Base-by-base conservation (phyloP, 1,140 invertebrate genomes). In the Anastatus disparis region DNA sequence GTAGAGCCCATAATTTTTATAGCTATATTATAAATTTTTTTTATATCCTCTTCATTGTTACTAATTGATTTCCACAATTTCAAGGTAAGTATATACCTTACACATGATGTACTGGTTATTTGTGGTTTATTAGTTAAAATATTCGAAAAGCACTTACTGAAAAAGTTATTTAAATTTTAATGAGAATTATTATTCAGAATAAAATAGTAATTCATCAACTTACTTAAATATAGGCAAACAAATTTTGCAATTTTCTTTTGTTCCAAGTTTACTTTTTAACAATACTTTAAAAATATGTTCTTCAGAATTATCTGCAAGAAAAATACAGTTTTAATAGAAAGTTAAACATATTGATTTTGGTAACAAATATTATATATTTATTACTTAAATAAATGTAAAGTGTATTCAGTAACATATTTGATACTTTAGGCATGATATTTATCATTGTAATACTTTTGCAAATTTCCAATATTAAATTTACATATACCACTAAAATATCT, bases 321-420 rank as follows among this genome's bases (percentile, higher is more conserved):
- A 31, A 63, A 56, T n/a, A n/a, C n/a, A n/a, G n/a, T 20, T 42
- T 59, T 61, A 22, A 65, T 27, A 53, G 35, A 22, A 68, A 52
- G 22, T 8, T 68, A 56, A 38, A 48, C 12, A 48, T 44, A 38
- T 20, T 69, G 58, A 66, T 71, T 52, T 29, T 24, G 7, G 38
- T 68, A 68, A 52, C 35, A 10, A 27, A 26, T 4, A 50, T 71
- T 52, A 58, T n/a, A n/a, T n/a, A n/a, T n/a, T 44, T 55, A 29
- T 74, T 75, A 83, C 83, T 76, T 74, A 85, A 73, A 64, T 81
- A 84, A 65, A 85, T 78, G 24, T 78, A 77, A 24, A 85, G 62
- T 61, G 73, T 74, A 72, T 78, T 79, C 24, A 81, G 44, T 38
- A 85, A 64, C 55, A 78, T 80, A 38, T 74, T 74, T 58, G 31